Conservation (phyloP, 2,113 vertebrate species). For the Cephalopholis sonnerati region DNA sequence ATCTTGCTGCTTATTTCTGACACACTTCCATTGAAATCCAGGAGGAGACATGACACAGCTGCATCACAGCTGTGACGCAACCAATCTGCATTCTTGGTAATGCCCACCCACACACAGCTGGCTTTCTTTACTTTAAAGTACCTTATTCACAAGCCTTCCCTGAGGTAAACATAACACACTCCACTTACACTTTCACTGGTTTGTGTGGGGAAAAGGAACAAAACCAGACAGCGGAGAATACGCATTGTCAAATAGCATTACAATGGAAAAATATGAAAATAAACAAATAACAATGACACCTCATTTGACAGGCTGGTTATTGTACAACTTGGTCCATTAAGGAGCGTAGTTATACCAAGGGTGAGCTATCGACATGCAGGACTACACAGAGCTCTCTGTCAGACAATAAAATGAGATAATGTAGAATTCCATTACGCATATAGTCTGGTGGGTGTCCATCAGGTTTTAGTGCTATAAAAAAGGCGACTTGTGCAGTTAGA, state of each 20-base stretch:
- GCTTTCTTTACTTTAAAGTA: neutral
- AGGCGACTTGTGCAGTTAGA: neutral
- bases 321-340: conserved; percentile 14
- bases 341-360: neutral
- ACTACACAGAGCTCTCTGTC: conserved; percentile 12
- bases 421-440: conserved; percentile 26
- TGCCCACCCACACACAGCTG: conserved; percentile 3
- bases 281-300: neutral
- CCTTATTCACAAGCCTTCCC: neutral
- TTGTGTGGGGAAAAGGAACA: neutral
- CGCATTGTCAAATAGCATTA: neutral
- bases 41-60: neutral
- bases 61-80: neutral
- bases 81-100: conserved; percentile 3
- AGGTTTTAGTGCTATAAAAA: conserved; percentile 28
- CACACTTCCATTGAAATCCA: conserved; percentile 1
- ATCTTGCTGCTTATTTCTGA: neutral
- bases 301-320: conserved; percentile 6
- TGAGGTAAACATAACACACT: conserved; percentile 7
- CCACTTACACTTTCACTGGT: no score
- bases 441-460: conserved; percentile 13
- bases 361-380: conserved; percentile 5
- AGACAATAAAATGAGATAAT: conserved; percentile 37
- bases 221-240: neutral
- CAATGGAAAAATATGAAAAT: neutral